Base-by-base conservation (phyloP, 1,140 invertebrate species). In the Heterodera schachtii region DNA sequence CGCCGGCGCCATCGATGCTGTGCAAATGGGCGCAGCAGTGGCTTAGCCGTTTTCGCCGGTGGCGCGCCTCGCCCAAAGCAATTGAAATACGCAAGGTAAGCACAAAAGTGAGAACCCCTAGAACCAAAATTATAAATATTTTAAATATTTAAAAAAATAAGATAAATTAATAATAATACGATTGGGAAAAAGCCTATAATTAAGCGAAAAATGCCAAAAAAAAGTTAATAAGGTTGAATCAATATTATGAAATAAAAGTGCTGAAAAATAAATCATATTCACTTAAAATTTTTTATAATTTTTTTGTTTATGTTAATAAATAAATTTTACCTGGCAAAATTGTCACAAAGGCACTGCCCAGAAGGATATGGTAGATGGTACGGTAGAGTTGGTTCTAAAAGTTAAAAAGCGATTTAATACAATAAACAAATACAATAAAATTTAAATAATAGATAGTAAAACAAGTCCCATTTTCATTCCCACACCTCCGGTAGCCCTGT, bases 361-460 rank as follows among this genome's bases (percentile, higher is more conserved):
- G 66, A 13, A 88, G 75, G 9, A 88, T 89, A 57, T 89, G 88
- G 75, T 88, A 88, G 16, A 89, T 75, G 46, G 84, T 87, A 85
- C 87, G 88, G 71, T 88, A 88, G 49, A 83, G 44, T 73, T 79
- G 69, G 74, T 89, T 85, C 86, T 88, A 67, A 73, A 87, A 76
- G n/a, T 13, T 83, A 5, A 52, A 75, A 64, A 64, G 13, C 16
- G 57, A 64, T 19, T 64, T 16, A 64, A 52, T 6, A 52, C 49
- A 52, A 52, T 52, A 52, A 52, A 8, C 11, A 8, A 52, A 8
- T 52, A 8, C 11, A 52, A 52, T 52, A 11, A 52, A 52, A 31
- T 31, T 31, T 31, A 31, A 31, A 31, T 31, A 31, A 31, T 31
- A 31, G 31, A 31, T 31, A 31, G 31, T 31, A 31, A 31, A 31